Conservation (phyloP, 2,888 invertebrate species). For the Scrobipalpa atriplicella region DNA sequence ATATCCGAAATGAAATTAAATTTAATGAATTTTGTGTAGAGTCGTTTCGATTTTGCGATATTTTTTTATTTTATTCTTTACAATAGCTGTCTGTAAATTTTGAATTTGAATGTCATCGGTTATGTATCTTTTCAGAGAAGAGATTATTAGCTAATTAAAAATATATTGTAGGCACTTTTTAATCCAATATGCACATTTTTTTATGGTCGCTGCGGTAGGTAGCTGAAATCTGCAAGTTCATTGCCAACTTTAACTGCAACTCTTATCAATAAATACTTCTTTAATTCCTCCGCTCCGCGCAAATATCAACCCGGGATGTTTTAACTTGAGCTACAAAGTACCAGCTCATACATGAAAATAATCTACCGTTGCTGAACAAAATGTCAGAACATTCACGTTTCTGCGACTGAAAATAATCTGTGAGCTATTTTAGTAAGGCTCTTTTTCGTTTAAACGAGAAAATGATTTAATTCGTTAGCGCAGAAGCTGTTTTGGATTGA, state of each 20-base stretch:
- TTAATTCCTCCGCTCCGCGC: slow-evolving; percentile 42
- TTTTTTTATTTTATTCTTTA: too few species aligned
- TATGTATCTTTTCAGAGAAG: too few species aligned
- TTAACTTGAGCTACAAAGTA: slow-evolving; percentile 63
- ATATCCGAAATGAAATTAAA: not conserved
- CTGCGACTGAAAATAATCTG: slow-evolving; percentile 40
- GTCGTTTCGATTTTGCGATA: too few species aligned
- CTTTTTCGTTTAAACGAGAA: slow-evolving; percentile 4
- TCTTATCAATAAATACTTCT: slow-evolving; percentile 49
- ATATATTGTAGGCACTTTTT: not conserved
- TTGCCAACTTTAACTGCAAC: not conserved
- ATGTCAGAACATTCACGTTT: slow-evolving; percentile 33
- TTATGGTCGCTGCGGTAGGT: slow-evolving; percentile 57
- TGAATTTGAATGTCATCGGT: too few species aligned
- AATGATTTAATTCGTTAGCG: slow-evolving; percentile 44
- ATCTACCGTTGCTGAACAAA: slow-evolving; percentile 37
- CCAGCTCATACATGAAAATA: slow-evolving; percentile 55
- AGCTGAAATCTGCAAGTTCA: slow-evolving; percentile 36
- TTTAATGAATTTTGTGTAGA: not conserved
- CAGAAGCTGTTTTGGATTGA: slow-evolving; percentile 62
- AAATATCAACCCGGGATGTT: slow-evolving; percentile 51
- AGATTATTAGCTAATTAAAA: too few species aligned
- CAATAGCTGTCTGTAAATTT: too few species aligned
- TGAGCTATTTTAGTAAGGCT: slow-evolving; percentile 27
- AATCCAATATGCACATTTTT: not conserved